Evolutionary conservation across 2,797 vertebrate genomes (phyloP), one percentile per base, ranked within the genome.

Genomic region (Poecilia wingei): DNA sequence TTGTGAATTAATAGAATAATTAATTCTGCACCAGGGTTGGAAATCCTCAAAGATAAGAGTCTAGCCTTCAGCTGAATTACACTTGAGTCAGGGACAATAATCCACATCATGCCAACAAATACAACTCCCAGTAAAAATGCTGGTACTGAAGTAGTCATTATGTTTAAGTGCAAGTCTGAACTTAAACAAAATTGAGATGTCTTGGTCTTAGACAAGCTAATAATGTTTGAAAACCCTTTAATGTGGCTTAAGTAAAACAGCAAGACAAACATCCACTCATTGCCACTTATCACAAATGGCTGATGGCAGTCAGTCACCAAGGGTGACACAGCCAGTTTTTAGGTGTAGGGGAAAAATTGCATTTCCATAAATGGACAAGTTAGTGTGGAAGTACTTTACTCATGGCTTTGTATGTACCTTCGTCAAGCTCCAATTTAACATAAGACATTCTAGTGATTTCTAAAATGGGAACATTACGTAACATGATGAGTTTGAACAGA

Each of bases 401-500:
- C 66, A 64, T 64, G 61, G 61, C 7, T 64, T 28, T 69, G 39
- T 6, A n/a, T 43, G 39, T n/a, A 3, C 4, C 9, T 16, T 45
- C 4, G 33, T 69, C 9, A 69, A 69, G 25, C 39, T 14, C 7
- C 12, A 69, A 43, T 39, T 41, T 68, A 41, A 41, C 64, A 25
- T 43, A 18, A 43, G 9, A 25, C 14, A 22, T 25, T 69, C 39
- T 69, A 12, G 66, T 45, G 66, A 69, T 45, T 43, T 43, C 41
- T 45, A n/a, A 69, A 69, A 43, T 69, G 31, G 78, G 12, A 81
- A 22, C 2, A 31, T 89, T 88, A 86, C 80, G 72, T 84, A 91
- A 91, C 75, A 9, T 68, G 68, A 81, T 51, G 41, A 72, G 45
- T 64, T 70, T 49, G 74, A 72, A 33, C 49, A 53, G 33, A 59